Evolutionary conservation across 2,797 vertebrate species (phyloP).

Genomic region (Coluber constrictor): DNA sequence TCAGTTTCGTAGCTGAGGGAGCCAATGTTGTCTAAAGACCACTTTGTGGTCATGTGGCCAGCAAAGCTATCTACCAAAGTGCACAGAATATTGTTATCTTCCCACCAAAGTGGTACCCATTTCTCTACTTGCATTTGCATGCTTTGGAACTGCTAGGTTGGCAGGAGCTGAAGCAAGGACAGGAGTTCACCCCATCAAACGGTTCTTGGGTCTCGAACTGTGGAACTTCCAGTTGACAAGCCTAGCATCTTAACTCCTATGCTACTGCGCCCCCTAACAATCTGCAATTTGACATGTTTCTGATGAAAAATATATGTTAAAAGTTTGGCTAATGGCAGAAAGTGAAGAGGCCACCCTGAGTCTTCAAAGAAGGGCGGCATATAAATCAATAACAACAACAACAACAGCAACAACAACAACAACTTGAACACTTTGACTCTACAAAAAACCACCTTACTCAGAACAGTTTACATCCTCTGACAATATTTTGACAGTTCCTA

Average conservation of each 20-base stretch:
- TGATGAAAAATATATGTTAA: neutral
- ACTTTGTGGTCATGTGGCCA: neutral
- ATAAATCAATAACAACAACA: no score
- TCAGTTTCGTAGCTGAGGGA: neutral
- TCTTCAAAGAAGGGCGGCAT: no score
- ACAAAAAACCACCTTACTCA: no score
- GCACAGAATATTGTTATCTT: neutral
- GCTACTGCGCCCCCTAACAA: neutral
- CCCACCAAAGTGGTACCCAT: neutral
- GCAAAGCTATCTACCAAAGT: neutral
- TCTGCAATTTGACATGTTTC: no score
- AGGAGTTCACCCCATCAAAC: neutral
- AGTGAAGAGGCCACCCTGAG: no score
- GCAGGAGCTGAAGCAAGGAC: neutral
- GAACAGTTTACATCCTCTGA: no score
- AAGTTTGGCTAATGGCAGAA: no score
- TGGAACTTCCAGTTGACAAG: neutral
- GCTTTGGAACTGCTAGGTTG: neutral
- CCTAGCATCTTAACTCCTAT: neutral
- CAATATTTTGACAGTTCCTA: no score
- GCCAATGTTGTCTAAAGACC: neutral
- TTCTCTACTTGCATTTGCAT: neutral
- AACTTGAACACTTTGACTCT: no score
- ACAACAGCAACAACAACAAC: no score
- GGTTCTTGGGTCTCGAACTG: neutral